Evolutionary conservation across 1,140 invertebrate genomes (phyloP).

Genomic region (Polypedilum vanderplanki): DNA sequence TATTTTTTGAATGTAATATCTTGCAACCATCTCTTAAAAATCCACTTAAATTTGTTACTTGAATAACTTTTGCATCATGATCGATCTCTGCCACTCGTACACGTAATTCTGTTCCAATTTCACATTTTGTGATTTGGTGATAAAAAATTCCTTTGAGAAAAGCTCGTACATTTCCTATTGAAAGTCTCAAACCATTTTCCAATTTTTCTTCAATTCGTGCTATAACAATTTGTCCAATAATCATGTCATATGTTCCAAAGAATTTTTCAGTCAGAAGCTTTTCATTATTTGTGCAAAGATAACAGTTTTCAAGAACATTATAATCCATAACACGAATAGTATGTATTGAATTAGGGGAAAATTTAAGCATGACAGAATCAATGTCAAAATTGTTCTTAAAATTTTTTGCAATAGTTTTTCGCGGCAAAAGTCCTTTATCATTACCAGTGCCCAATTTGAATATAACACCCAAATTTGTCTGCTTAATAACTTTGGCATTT

Average conservation of each 20-base stretch:
- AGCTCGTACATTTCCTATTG: slow-evolving; percentile 41
- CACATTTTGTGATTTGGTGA: slow-evolving; percentile 32
- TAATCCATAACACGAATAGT: slow-evolving; percentile 53
- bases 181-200: slow-evolving; percentile 43
- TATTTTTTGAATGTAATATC: not conserved
- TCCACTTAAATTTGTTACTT: slow-evolving; percentile 16
- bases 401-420: slow-evolving; percentile 45
- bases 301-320: slow-evolving; percentile 50
- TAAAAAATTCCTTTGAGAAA: slow-evolving; percentile 37
- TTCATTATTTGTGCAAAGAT: slow-evolving; percentile 52
- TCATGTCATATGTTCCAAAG: slow-evolving; percentile 47
- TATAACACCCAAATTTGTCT: slow-evolving; percentile 49
- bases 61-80: not conserved
- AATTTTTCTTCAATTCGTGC: slow-evolving; percentile 43
- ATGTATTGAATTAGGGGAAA: slow-evolving; percentile 47
- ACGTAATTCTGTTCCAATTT: not conserved
- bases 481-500: slow-evolving; percentile 45
- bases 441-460: slow-evolving; percentile 48
- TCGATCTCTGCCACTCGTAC: not conserved
- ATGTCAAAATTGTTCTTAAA: slow-evolving; percentile 44
- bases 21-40: not conserved
- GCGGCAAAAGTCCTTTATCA: slow-evolving; percentile 50
- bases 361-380: slow-evolving; percentile 44
- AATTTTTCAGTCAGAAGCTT: slow-evolving; percentile 47
- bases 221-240: slow-evolving; percentile 47